Conservation (phyloP, 1,140 invertebrate species). For the Sinonovacula constricta region DNA sequence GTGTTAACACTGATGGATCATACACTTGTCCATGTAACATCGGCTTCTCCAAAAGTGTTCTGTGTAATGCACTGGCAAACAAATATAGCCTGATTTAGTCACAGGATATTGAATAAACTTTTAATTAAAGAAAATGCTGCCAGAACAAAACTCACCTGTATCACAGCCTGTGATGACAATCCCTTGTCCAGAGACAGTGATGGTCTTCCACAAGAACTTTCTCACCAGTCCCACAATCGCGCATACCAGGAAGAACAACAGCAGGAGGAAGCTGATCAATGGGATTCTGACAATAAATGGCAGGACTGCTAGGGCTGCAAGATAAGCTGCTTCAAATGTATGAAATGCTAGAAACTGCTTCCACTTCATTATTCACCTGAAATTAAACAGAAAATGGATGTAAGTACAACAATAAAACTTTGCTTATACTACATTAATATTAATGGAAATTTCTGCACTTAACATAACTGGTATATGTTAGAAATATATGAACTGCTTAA, state of each 20-base stretch:
- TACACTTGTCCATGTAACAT: slow-evolving; percentile 54
- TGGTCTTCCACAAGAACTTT: slow-evolving; percentile 30
- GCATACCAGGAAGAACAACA: slow-evolving; percentile 10
- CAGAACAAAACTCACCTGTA: slow-evolving; percentile 46
- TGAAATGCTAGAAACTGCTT: slow-evolving; percentile 47
- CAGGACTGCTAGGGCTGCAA: slow-evolving; percentile 50
- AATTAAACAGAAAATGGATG: too few species aligned
- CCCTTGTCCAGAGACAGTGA: slow-evolving; percentile 34
- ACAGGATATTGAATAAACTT: too few species aligned
- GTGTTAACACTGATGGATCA: slow-evolving; percentile 52
- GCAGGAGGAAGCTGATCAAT: slow-evolving; percentile 24
- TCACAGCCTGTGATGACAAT: slow-evolving; percentile 62
- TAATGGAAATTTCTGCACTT: too few species aligned
- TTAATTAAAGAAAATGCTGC: too few species aligned
- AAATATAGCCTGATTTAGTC: too few species aligned
- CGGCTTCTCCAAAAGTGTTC: slow-evolving; percentile 1
- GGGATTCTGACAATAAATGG: slow-evolving; percentile 50
- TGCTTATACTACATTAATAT: too few species aligned
- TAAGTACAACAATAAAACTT: too few species aligned
- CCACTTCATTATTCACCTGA: slow-evolving; percentile 21
- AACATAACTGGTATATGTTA: too few species aligned
- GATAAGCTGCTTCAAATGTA: slow-evolving; percentile 52
- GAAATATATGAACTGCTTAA: too few species aligned
- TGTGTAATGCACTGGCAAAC: too few species aligned
- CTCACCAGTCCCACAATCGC: slow-evolving; percentile 18